phyloP scores from a whole-genome alignment of 2,888 invertebrate genomes.

The Odontocolon sp. region DNA sequence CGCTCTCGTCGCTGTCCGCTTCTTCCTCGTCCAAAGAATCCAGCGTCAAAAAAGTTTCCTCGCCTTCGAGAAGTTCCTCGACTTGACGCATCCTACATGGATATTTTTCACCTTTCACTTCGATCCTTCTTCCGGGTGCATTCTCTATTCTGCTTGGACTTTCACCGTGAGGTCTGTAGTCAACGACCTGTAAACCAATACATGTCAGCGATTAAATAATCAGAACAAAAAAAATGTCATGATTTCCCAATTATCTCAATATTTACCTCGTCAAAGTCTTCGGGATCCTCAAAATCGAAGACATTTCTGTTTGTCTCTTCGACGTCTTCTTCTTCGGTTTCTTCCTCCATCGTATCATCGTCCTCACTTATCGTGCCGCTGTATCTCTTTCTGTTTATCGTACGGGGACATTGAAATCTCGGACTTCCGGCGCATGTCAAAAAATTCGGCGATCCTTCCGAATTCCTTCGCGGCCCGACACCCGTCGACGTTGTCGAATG shows the following conservation, averaged over 20 bases:
- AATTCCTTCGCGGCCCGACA: conserved; percentile 73
- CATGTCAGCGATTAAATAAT: conserved; percentile 20
- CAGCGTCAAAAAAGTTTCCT: conserved; percentile 75
- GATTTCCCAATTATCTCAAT: too few relatives aligned
- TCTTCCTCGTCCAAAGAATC: conserved; percentile 85
- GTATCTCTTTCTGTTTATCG: conserved; percentile 68
- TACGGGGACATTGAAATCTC: conserved; percentile 71
- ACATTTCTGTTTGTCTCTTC: conserved; percentile 65
- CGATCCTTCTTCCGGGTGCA: conserved; percentile 58
- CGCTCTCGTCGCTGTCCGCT: conserved; percentile 94
- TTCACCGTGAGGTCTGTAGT: conserved; percentile 78
- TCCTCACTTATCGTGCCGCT: conserved; percentile 71
- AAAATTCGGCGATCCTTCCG: conserved; percentile 78
- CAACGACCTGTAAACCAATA: conserved; percentile 69
- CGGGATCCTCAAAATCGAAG: conserved; percentile 77
- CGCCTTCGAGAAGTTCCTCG: conserved; percentile 69
- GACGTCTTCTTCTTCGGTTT: conserved; percentile 69
- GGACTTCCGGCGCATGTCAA: conserved; percentile 77
- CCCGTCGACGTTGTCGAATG: conserved; percentile 51
- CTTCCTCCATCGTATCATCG: conserved; percentile 73
- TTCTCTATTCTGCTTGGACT: conserved; percentile 65
- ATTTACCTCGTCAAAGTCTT: conserved; percentile 74
- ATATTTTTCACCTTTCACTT: conserved; percentile 67
- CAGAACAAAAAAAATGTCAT: not conserved
- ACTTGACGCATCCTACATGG: conserved; percentile 63